phyloP scores from a whole-genome alignment of 1,140 invertebrate genomes.

The Parapsyche elsis region DNA sequence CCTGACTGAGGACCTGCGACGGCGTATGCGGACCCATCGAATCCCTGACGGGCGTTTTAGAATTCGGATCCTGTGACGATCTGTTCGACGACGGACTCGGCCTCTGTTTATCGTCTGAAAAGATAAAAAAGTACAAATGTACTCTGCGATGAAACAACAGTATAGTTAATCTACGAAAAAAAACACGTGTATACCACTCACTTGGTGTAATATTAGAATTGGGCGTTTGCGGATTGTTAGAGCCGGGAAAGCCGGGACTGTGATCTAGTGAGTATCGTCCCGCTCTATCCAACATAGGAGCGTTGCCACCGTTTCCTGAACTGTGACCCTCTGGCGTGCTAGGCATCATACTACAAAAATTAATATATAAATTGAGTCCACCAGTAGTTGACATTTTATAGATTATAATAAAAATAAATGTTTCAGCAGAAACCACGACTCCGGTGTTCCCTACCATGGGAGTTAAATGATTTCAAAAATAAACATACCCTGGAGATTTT shows the following conservation, averaged over 20 bases:
- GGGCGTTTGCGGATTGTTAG: constrained; percentile 66
- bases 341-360: constrained; percentile 64
- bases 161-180: not conserved
- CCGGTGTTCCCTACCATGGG: not conserved
- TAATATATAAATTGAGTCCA: constrained; percentile 12
- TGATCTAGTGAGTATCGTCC: constrained; percentile 66
- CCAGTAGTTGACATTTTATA: not conserved
- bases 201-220: constrained; percentile 58
- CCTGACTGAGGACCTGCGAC: constrained; percentile 59
- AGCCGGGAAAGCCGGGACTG: constrained; percentile 62
- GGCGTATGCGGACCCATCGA: constrained; percentile 49
- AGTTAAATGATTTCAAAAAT: constrained; percentile 39
- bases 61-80: constrained; percentile 63
- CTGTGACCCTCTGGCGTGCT: constrained; percentile 64
- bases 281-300: constrained; percentile 61
- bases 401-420: not conserved
- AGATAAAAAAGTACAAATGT: not conserved
- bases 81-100: constrained; percentile 66
- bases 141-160: not conserved
- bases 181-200: too few species aligned
- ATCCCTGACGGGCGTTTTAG: constrained; percentile 65
- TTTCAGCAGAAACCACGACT: too few species aligned
- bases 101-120: constrained; percentile 65
- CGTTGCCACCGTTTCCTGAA: constrained; percentile 35
- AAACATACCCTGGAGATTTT: constrained; percentile 70